Base-by-base conservation (phyloP, 2,113 vertebrate species). In the Microcebus tavaratra region DNA sequence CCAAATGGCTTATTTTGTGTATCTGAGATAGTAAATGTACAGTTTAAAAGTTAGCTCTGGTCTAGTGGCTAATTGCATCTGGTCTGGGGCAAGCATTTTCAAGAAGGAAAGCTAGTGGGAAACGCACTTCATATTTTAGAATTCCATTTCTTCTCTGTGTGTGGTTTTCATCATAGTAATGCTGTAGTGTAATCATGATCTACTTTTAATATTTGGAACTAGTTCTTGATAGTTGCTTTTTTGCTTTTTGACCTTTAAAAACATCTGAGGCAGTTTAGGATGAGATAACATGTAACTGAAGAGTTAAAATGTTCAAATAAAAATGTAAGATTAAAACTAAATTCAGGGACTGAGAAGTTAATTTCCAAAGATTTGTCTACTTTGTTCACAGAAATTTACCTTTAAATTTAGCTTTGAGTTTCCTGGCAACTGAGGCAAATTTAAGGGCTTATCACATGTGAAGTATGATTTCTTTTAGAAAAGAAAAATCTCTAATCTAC, bases 341-440 rank as follows among this genome's bases (percentile, higher is more conserved):
- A 84, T 91, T 95, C 36, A 90, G 23, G 34, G 82, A 80, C 61
- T 75, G 21, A 63, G 63, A 92, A 89, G 53, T 59, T 91, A 86
- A 89, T 89, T 76, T 84, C 75, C 84, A 90, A 95, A 91, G 63
- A 89, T 79, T 27, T 50, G 55, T 79, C 57, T 68, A 57, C 67
- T 88, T 93, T 80, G 83, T 73, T 96, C 68, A 17, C 68, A n/a
- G n/a, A n/a, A 93, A 93, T 97, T 92, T 88, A 81, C 76, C 67
- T 96, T 96, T 92, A 95, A 91, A 90, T 91, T 91, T 91, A 92
- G 79, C 63, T 93, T 89, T 90, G 88, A 90, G 97, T 96, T 97
- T 96, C 97, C 72, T 96, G 94, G 96, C 72, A 95, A 96, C 94
- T 84, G 84, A 89, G 53, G 42, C 53, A 82, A 94, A 84, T 29